These are phyloP conservation scores for Mixornis gularis DNA, from an alignment of 2,113 vertebrate genomes.

Conservation along the genomic window DNA sequence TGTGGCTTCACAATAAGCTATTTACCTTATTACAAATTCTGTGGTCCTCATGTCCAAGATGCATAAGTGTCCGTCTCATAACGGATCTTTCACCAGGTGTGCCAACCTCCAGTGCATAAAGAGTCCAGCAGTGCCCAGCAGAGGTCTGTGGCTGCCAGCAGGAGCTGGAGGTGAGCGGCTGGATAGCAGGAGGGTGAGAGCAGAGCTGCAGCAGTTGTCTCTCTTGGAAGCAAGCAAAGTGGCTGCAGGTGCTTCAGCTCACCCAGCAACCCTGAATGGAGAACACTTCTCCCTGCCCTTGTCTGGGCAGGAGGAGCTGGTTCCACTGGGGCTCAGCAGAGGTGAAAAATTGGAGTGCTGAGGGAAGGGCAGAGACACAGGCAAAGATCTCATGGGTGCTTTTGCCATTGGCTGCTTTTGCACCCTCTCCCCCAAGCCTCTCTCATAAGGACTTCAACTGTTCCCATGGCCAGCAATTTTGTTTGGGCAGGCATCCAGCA, in stretches of 20 bases:
- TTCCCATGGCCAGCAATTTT: neutral
- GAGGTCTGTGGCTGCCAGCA: accelerated
- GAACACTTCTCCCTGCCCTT: neutral
- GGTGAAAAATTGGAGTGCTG: neutral
- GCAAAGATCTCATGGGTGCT: neutral
- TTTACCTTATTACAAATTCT: neutral
- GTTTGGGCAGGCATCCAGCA: constrained; percentile 50
- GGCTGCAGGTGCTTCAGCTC: neutral
- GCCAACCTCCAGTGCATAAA: neutral
- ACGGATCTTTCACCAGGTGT: neutral
- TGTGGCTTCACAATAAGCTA: neutral
- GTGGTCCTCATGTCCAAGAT: neutral
- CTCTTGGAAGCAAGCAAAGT: neutral
- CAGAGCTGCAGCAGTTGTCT: neutral
- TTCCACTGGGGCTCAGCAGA: neutral
- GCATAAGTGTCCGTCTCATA: accelerated
- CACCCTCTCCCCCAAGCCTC: neutral
- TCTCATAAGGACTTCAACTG: constrained; percentile 30
- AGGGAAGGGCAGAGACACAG: neutral
- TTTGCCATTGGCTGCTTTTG: neutral
- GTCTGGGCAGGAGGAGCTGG: neutral
- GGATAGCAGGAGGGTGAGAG: neutral
- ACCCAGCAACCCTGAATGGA: neutral
- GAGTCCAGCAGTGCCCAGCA: neutral
- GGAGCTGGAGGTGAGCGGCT: neutral